phyloP scores from a whole-genome alignment of 1,140 invertebrate species.

The Caerostris extrusa region DNA sequence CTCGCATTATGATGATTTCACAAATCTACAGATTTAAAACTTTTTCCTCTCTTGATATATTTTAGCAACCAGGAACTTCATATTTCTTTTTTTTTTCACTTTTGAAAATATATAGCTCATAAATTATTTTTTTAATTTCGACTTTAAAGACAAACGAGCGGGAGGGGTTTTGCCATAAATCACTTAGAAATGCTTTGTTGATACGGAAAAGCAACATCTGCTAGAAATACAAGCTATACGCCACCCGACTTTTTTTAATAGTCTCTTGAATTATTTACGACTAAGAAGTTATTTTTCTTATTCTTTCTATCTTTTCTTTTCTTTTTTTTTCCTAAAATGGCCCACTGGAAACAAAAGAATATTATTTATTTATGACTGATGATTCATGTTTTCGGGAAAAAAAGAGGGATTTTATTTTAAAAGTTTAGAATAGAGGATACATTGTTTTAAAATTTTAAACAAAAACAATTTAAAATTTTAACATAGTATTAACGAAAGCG shows the following conservation, averaged over 20 bases:
- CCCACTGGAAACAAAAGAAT: background rate
- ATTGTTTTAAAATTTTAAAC: too few relatives aligned
- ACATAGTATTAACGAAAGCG: too few relatives aligned
- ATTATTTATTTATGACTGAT: constrained; percentile 37
- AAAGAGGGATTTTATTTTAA: background rate
- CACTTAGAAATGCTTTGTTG: background rate
- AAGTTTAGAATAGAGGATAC: too few relatives aligned
- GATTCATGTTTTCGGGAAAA: background rate
- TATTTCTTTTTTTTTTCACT: too few relatives aligned
- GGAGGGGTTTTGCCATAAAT: constrained; percentile 36
- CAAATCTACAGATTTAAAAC: too few relatives aligned
- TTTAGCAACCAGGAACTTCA: too few relatives aligned
- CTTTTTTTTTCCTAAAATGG: background rate
- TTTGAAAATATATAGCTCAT: background rate
- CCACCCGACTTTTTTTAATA: constrained; percentile 18
- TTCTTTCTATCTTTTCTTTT: background rate
- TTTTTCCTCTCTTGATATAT: too few relatives aligned
- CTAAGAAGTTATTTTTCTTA: background rate
- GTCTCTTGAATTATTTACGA: constrained; percentile 60
- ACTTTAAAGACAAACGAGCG: constrained; percentile 1
- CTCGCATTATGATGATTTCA: too few relatives aligned
- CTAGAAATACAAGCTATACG: constrained; percentile 17
- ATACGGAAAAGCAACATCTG: constrained; percentile 53
- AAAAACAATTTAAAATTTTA: too few relatives aligned
- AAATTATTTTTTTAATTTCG: constrained; percentile 62